Evolutionary conservation across 2,113 vertebrate species (phyloP).

Genomic region (Propithecus coquereli): DNA sequence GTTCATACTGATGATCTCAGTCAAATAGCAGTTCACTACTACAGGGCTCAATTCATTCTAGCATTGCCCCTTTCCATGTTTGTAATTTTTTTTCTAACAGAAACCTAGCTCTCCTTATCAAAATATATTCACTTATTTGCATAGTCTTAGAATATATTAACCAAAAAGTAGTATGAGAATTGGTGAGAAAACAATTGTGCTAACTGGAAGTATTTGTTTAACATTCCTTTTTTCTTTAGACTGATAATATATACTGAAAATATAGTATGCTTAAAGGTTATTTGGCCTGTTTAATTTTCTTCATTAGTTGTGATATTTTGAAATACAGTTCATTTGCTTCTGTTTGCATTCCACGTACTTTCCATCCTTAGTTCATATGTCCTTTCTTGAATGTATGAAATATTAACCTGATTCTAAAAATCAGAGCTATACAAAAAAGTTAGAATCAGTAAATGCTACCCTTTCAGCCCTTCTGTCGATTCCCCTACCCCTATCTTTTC

Average conservation of each 20-base stretch:
- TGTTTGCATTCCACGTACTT: background rate
- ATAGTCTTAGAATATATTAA: background rate
- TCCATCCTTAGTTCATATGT: background rate
- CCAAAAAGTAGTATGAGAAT: background rate
- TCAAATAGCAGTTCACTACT: background rate
- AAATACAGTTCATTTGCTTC: background rate
- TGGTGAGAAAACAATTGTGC: background rate
- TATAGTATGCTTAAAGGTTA: background rate
- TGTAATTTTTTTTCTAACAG: background rate
- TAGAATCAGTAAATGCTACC: background rate
- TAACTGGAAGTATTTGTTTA: background rate
- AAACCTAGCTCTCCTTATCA: background rate
- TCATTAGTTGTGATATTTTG: background rate
- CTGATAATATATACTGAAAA: background rate
- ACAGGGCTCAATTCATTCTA: background rate
- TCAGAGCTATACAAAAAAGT: background rate
- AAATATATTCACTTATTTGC: background rate
- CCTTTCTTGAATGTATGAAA: background rate
- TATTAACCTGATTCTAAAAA: background rate
- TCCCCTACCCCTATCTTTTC: background rate
- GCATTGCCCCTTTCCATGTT: background rate
- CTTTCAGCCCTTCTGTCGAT: background rate
- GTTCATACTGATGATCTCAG: background rate
- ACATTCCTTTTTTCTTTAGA: background rate
- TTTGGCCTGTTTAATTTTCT: background rate